phyloP scores from a whole-genome alignment of 2,888 invertebrate genomes.

The Leptinotarsa rubiginosa region DNA sequence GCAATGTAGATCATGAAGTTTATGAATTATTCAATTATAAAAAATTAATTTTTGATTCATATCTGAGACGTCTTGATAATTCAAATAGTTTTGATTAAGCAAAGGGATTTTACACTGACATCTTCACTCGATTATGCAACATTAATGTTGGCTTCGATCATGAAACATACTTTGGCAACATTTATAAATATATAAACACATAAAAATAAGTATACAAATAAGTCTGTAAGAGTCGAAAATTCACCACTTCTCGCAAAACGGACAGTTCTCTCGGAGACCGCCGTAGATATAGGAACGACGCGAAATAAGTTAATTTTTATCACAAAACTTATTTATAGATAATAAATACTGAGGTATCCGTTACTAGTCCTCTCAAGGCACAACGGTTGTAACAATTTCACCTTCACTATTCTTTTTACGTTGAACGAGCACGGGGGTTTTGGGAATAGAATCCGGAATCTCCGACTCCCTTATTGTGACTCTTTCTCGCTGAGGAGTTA shows the following conservation, averaged over 20 bases:
- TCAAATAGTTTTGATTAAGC: conserved; percentile 1
- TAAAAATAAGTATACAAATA: conserved; percentile 51
- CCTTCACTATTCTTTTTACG: conserved; percentile 81
- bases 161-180: conserved; percentile 55
- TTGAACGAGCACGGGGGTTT: conserved; percentile 84
- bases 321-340: conserved; percentile 56
- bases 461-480: conserved; percentile 83
- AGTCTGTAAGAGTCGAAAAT: conserved; percentile 47
- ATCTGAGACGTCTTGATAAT: neutral
- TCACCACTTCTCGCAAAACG: conserved; percentile 30
- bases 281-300: conserved; percentile 55
- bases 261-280: conserved; percentile 24
- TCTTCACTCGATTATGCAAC: conserved; percentile 17
- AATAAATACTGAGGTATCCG: conserved; percentile 62
- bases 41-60: neutral
- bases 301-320: conserved; percentile 60
- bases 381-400: conserved; percentile 76
- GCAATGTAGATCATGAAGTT: neutral
- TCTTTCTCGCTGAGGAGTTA: conserved; percentile 77
- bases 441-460: conserved; percentile 78
- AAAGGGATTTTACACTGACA: neutral
- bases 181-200: conserved; percentile 50
- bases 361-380: conserved; percentile 53
- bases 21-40: neutral
- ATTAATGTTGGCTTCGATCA: conserved; percentile 34